Evolutionary conservation across 2,888 invertebrate species (phyloP), one percentile per base, ranked within the genome.

Genomic region (Pristionchus japonicus): DNA sequence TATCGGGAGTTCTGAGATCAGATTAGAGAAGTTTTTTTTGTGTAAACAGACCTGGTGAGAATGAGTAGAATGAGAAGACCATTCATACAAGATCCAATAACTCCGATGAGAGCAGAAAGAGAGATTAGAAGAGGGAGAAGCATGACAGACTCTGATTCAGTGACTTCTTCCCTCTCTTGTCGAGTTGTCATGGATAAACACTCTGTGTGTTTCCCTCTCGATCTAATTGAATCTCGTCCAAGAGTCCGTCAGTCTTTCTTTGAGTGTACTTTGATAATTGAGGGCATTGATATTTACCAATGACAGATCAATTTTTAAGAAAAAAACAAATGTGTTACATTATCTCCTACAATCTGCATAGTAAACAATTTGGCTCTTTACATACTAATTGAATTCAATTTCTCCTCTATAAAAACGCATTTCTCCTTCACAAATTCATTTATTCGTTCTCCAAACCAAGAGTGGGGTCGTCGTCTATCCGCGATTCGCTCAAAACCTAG

Each of bases 401-500:
- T 74, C 77, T 43, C 77, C 15, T 17, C 74, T 74, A 74, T 74
- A 74, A 74, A 74, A n/a, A 3, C 23, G 40, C 74, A 0, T 77
- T 43, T 23, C 23, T 47, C 77, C 77, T 47, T 77, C 77, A 40
- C 77, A 23, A 57, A 40, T 77, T 77, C 77, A 77, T 77, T 77
- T 77, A 77, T 77, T 47, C 77, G 9, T 77, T 77, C 77, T 77
- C 47, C 77, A 77, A n/a, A 43, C 43, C n/a, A 27, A 43, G 77
- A 77, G 77, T 23, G 43, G n/a, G 77, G 77, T 77, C 77, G 77
- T 27, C 74, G 74, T 40, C 40, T 31, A 40, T 20, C 77, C 15
- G 43, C 77, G 77, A 77, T 70, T 70, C 70, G 70, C 77, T 47
- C 77, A 27, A 34, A 43, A 77, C 77, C 77, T 77, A 77, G 77